Evolutionary conservation across 2,888 invertebrate genomes (phyloP).

Genomic region (Silvanus unidentatus): DNA sequence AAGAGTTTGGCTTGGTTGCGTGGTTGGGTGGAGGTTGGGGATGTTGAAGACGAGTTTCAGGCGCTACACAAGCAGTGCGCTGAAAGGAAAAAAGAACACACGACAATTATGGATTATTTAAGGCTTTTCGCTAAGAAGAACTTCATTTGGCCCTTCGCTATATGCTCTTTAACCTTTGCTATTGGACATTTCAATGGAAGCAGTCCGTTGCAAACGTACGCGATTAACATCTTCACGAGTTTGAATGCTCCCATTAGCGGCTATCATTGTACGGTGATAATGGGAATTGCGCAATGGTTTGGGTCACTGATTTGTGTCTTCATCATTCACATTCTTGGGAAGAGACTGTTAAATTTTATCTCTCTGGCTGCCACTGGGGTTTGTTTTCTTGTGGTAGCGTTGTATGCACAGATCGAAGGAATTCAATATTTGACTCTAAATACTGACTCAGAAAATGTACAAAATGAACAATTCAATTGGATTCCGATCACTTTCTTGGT

Average conservation of each 20-base stretch:
- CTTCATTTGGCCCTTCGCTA: slow-evolving; percentile 62
- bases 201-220: slow-evolving; percentile 67
- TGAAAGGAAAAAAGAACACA: slow-evolving; percentile 61
- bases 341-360: slow-evolving; percentile 60
- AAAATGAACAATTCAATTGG: slow-evolving; percentile 48
- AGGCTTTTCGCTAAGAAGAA: slow-evolving; percentile 52
- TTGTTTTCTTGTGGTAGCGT: slow-evolving; percentile 58
- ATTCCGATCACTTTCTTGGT: slow-evolving; percentile 63
- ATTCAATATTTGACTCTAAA: slow-evolving; percentile 34
- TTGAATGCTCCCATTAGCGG: slow-evolving; percentile 69
- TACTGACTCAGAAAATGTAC: slow-evolving; percentile 29
- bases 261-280: slow-evolving; percentile 66
- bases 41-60: slow-evolving; percentile 55
- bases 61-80: slow-evolving; percentile 39
- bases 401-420: slow-evolving; percentile 46
- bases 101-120: slow-evolving; percentile 52
- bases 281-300: slow-evolving; percentile 64
- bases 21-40: slow-evolving; percentile 63
- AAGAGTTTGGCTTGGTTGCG: slow-evolving; percentile 70
- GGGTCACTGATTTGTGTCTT: slow-evolving; percentile 62
- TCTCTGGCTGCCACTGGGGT: slow-evolving; percentile 62
- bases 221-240: slow-evolving; percentile 66
- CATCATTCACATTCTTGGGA: slow-evolving; percentile 67
- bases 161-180: slow-evolving; percentile 64
- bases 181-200: slow-evolving; percentile 67